A percentile compares a stretch with the other conserved stretches of the same genome.
Conservation (phyloP, 2,113 vertebrate species). For the Philantomba maxwellii region DNA sequence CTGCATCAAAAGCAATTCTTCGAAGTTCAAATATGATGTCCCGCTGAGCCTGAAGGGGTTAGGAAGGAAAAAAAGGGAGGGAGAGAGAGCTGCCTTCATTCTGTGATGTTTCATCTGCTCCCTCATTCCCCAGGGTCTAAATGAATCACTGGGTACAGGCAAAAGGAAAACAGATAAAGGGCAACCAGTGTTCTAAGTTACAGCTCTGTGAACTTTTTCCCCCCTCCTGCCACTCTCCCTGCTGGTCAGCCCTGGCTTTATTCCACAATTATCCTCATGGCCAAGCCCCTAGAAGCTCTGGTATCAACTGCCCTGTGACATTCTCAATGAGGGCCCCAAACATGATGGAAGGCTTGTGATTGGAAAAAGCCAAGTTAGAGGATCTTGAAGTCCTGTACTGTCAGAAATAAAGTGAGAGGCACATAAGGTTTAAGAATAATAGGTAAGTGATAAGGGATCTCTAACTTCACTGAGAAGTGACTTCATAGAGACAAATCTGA, state of each 20-base stretch:
- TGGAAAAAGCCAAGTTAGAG: not conserved
- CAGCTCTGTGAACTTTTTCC: not conserved
- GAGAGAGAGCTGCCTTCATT: not conserved
- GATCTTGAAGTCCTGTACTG: not conserved
- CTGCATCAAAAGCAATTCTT: constrained; percentile 95
- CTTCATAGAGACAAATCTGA: not conserved
- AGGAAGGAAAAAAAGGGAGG: not conserved
- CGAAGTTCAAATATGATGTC: constrained; percentile 99
- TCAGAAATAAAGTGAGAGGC: not conserved
- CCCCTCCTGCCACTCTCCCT: not conserved
- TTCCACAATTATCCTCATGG: not conserved
- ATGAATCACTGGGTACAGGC: not conserved
- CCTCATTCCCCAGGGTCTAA: not conserved
- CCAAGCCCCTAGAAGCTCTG: not conserved
- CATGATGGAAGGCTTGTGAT: not conserved
- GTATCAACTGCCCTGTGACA: not conserved
- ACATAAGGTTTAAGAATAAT: not conserved
- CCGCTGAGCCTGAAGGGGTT: constrained; percentile 88
- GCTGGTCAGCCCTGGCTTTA: not conserved
- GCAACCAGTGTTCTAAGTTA: not conserved
- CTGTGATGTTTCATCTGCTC: not conserved
- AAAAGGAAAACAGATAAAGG: not conserved
- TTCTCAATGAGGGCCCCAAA: not conserved
- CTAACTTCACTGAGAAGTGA: not conserved
- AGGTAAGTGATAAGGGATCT: no score